phyloP scores from a whole-genome alignment of 2,797 vertebrate genomes.

The Rousettus madagascariensis region DNA sequence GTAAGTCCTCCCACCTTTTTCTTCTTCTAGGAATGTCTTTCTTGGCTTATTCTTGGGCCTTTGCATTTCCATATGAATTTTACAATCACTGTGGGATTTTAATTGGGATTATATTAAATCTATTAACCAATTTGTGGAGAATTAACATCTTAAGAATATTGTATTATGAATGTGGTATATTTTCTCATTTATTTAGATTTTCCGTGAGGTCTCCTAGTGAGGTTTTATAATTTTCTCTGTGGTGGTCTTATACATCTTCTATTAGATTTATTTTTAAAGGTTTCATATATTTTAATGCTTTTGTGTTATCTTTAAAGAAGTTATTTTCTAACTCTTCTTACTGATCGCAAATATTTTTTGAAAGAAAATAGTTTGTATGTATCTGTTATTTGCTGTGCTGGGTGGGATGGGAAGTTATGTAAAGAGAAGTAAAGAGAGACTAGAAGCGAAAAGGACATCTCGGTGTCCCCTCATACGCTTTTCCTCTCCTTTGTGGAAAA shows the following conservation, averaged over 20 bases:
- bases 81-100: constrained; percentile 15
- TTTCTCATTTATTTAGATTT: constrained; percentile 5
- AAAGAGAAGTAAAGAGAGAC: not conserved
- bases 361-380: not conserved
- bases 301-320: not conserved
- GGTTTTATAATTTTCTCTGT: not conserved
- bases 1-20: not conserved
- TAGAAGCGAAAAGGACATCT: not conserved
- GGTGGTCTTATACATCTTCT: constrained; percentile 18
- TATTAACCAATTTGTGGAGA: not conserved
- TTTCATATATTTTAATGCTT: constrained; percentile 23
- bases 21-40: constrained; percentile 12
- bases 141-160: not conserved
- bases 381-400: not conserved
- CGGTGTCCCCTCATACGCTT: not conserved
- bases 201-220: not conserved
- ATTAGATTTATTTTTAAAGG: constrained; percentile 28
- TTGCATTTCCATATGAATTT: constrained; percentile 41
- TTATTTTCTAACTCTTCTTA: constrained; percentile 16
- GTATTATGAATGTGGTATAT: not conserved
- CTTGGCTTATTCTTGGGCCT: not conserved
- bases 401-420: not conserved
- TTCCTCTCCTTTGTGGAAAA: not conserved
- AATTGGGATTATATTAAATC: not conserved
- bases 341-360: constrained; percentile 9